Percentiles rank a stretch among this genome's conserved stretches.
Conservation (phyloP, 2,888 invertebrate species). For the Synanthedon tipuliformis region DNA sequence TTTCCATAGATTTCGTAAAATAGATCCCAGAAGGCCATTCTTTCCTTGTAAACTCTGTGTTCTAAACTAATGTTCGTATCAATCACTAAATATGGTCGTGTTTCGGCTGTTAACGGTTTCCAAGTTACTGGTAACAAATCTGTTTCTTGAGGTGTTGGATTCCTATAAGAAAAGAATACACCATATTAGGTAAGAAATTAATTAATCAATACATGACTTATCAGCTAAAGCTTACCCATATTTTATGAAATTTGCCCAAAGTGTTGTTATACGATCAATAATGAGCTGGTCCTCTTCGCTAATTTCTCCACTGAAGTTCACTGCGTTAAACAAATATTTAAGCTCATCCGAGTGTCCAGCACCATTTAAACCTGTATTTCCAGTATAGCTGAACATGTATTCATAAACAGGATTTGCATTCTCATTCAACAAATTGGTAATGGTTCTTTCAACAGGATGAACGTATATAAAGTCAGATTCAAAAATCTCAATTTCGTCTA, state of each 20-base stretch:
- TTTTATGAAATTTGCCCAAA: constrained; percentile 59
- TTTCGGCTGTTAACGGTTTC: constrained; percentile 26
- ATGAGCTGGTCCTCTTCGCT: constrained; percentile 32
- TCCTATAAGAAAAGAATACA: constrained; percentile 24
- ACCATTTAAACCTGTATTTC: constrained; percentile 19
- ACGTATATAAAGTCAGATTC: constrained; percentile 47
- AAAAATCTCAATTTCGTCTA: constrained; percentile 31
- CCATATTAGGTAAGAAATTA: background rate
- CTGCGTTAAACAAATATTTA: constrained; percentile 36
- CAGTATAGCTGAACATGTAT: constrained; percentile 46
- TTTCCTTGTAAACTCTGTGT: constrained; percentile 33
- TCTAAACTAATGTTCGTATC: constrained; percentile 34
- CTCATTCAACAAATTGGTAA: constrained; percentile 35
- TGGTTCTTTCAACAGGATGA: constrained; percentile 44
- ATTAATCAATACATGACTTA: background rate
- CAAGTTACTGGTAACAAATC: constrained; percentile 38
- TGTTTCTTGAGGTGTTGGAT: constrained; percentile 36
- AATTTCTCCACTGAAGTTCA: constrained; percentile 8
- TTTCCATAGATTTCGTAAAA: constrained; percentile 44
- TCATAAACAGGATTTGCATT: constrained; percentile 41
- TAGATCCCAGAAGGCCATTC: constrained; percentile 59
- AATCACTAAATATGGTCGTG: constrained; percentile 42
- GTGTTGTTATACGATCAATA: constrained; percentile 32
- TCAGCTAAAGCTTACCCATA: constrained; percentile 34
- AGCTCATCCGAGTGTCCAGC: constrained; percentile 43